phyloP scores from a whole-genome alignment of 2,888 invertebrate genomes.

The Ethmia dodecea region DNA sequence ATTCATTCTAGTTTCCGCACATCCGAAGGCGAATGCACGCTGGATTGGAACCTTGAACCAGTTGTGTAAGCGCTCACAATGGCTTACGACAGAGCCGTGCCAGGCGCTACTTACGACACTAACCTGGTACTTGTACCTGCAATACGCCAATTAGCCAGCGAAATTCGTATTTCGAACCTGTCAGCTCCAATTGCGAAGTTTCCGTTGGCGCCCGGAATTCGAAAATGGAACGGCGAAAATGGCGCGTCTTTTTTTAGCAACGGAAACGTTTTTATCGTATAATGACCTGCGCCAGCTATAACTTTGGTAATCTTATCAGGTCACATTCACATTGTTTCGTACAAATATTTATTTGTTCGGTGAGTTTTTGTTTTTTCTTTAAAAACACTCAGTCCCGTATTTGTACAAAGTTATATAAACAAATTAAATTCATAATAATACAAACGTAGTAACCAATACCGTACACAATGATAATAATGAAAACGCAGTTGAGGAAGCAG shows the following conservation, averaged over 20 bases:
- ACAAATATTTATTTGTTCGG: too few relatives aligned
- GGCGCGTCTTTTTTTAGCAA: too few relatives aligned
- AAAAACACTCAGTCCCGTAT: too few relatives aligned
- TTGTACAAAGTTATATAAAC: too few relatives aligned
- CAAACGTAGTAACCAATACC: too few relatives aligned
- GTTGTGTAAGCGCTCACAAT: conserved; percentile 71
- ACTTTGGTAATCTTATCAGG: too few relatives aligned
- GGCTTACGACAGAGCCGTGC: conserved; percentile 67
- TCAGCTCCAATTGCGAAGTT: conserved; percentile 18
- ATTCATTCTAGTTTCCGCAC: conserved; percentile 57
- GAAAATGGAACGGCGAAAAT: too few relatives aligned
- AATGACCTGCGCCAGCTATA: too few relatives aligned
- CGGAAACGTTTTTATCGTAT: too few relatives aligned
- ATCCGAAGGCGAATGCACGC: conserved; percentile 70
- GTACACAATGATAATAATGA: conserved; percentile 30
- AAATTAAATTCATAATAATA: too few relatives aligned
- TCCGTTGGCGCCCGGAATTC: conserved; percentile 8
- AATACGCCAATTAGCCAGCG: conserved; percentile 46
- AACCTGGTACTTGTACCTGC: conserved; percentile 30
- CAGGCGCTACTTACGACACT: conserved; percentile 63
- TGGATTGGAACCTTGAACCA: conserved; percentile 71
- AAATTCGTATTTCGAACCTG: conserved; percentile 20
- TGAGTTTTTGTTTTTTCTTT: too few relatives aligned
- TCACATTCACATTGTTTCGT: too few relatives aligned
- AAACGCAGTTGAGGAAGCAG: conserved; percentile 43